Base-by-base conservation (phyloP, 2,888 invertebrate species). In the Platycnemis pennipes region DNA sequence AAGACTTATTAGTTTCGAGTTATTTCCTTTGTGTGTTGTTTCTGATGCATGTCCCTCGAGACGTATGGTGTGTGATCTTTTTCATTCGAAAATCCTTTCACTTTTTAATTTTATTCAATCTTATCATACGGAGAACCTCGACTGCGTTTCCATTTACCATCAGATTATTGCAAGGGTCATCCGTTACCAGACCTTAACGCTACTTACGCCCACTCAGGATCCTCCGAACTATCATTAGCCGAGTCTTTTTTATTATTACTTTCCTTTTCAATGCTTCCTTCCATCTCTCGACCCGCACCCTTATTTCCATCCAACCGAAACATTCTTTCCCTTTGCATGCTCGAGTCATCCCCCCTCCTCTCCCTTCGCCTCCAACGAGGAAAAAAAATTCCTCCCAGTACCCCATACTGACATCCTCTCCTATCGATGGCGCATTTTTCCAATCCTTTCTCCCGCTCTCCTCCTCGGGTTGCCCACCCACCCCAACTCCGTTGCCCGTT, bases 391-490 rank as follows among this genome's bases (percentile, higher is more conserved):
- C 86, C 85, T 26, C 31, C 37, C 37, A 0, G n/a, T 19, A n/a
- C 85, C 44, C 13, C 85, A 37, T 86, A 11, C 85, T 86, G 19
- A 16, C 42, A 31, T 22, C 69, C 44, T n/a, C 16, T 5, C 42
- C 8, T 19, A 42, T 86, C 86, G 42, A 86, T 56, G 56, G 56
- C 56, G 26, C 56, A 56, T 63, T 26, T 26, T 63, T 86, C 86
- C 86, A 44, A 44, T 86, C 86, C 86, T 86, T 44, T 86, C 85
- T 42, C 63, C 63, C 26, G 44, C n/a, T 63, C 44, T 89, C 89
- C 56, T 37, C 13, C 31, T 37, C n/a, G 37, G 49, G 31, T n/a
- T n/a, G 37, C 11, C 88, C 45, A 49, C 49, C 88, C 26, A 1
- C 31, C 49, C 88, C 31, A 31, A 88, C 49, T 49, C 31, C 89